A percentile compares a stretch with the other conserved stretches of the same genome.
phyloP scores from a whole-genome alignment of 1,140 invertebrate species.

The Drosophila erecta region DNA sequence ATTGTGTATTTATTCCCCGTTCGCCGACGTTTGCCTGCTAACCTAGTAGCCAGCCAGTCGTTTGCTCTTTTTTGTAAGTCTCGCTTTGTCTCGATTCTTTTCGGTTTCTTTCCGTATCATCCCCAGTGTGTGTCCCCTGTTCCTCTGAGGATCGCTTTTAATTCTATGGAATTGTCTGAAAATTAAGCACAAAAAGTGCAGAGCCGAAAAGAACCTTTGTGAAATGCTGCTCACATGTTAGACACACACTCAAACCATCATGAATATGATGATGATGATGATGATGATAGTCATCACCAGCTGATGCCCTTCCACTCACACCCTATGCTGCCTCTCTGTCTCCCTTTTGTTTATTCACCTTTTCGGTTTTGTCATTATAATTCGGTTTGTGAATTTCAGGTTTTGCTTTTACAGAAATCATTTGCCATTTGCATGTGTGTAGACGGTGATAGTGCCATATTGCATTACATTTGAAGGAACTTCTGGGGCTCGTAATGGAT shows the following conservation, averaged over 20 bases:
- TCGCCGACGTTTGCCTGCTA: conserved; percentile 71
- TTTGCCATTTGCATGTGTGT: conserved; percentile 56
- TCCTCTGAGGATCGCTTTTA: conserved; percentile 69
- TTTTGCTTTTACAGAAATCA: conserved; percentile 57
- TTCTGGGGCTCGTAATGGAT: conserved; percentile 18
- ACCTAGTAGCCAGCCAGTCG: conserved; percentile 70
- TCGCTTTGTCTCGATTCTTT: conserved; percentile 56
- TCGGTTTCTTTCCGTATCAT: conserved; percentile 54
- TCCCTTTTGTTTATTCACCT: conserved; percentile 54
- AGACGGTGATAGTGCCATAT: conserved; percentile 42
- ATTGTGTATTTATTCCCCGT: conserved; percentile 54
- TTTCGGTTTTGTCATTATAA: conserved; percentile 39
- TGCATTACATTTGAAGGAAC: conserved; percentile 69
- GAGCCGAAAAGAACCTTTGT: conserved; percentile 14
- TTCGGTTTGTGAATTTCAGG: conserved; percentile 46
- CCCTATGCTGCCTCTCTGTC: conserved; percentile 7
- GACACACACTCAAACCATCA: conserved; percentile 41
- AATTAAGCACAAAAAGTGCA: conserved; percentile 42
- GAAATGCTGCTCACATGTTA: conserved; percentile 76
- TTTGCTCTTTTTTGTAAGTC: conserved; percentile 58
- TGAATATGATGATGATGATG: conserved; percentile 43
- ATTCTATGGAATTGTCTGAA: conserved; percentile 80
- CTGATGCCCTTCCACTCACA: conserved; percentile 50
- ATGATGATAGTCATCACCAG: conserved; percentile 57
- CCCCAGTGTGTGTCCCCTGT: conserved; percentile 40